Evolutionary conservation across 2,888 invertebrate species (phyloP).

Genomic region (Andrena marginata): DNA sequence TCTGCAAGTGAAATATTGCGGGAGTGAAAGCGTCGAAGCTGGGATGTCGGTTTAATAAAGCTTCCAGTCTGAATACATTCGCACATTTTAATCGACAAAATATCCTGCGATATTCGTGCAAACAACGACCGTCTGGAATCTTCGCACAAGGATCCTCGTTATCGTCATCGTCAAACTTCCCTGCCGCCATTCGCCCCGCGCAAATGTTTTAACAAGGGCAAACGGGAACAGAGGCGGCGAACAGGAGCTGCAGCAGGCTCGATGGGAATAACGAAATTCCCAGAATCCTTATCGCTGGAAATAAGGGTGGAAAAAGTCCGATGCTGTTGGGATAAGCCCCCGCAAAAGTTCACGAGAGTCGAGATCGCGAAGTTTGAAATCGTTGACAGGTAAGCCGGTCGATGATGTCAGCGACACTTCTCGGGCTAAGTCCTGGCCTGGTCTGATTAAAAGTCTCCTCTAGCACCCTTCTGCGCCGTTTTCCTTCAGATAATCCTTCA

Average conservation of each 20-base stretch:
- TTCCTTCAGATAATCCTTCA: constrained; percentile 14
- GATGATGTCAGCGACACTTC: constrained; percentile 16
- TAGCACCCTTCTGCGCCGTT: background rate
- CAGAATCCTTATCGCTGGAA: background rate
- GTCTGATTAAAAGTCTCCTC: constrained; percentile 37
- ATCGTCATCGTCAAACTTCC: constrained; percentile 14
- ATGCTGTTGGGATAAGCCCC: background rate
- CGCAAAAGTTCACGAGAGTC: constrained; percentile 27
- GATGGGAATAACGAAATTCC: constrained; percentile 38
- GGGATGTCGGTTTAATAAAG: background rate
- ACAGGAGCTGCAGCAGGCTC: constrained; percentile 1
- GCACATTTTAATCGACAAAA: background rate
- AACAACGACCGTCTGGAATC: background rate
- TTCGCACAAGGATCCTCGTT: constrained; percentile 1
- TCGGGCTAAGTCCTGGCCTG: constrained; percentile 1
- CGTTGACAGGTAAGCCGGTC: constrained; percentile 33
- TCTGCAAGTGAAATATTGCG: background rate
- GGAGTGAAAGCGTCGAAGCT: background rate
- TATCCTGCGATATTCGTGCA: background rate
- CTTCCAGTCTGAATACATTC: no score
- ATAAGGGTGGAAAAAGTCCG: background rate
- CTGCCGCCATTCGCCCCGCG: constrained; percentile 7
- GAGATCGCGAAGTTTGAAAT: constrained; percentile 39
- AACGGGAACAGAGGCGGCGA: background rate
- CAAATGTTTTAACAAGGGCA: constrained; percentile 47